These are phyloP conservation scores for Tinea trinotella DNA, from an alignment of 2,888 invertebrate genomes.

Conservation along the genomic window DNA sequence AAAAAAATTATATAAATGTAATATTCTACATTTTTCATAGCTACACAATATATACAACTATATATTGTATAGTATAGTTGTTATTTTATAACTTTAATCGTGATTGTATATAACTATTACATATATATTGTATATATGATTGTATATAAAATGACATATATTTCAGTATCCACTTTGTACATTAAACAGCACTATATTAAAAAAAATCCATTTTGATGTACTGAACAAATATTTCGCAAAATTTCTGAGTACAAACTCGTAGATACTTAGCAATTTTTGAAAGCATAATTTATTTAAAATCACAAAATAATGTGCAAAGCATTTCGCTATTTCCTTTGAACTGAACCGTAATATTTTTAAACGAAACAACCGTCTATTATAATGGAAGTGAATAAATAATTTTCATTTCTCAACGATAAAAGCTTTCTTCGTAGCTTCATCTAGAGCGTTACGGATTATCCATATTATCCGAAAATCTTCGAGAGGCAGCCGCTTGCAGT, in stretches of 20 bases:
- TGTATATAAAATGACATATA: too few relatives aligned
- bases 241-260: too few relatives aligned
- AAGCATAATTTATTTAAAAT: not conserved
- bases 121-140: too few relatives aligned
- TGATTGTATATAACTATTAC: too few relatives aligned
- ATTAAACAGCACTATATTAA: not conserved
- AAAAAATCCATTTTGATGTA: not conserved
- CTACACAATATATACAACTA: too few relatives aligned
- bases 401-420: conserved; percentile 43
- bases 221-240: not conserved
- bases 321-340: conserved; percentile 3
- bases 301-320: conserved; percentile 7
- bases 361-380: conserved; percentile 9
- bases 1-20: too few relatives aligned
- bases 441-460: conserved; percentile 48
- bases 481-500: conserved; percentile 42
- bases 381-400: conserved; percentile 52
- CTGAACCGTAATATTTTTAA: conserved; percentile 15
- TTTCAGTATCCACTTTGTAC: too few relatives aligned
- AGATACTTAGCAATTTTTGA: not conserved
- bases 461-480: conserved; percentile 63
- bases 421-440: conserved; percentile 50
- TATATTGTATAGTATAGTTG: too few relatives aligned
- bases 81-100: too few relatives aligned
- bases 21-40: too few relatives aligned